A percentile compares a stretch with the other conserved stretches of the same genome.
These are phyloP conservation scores for Aphelenchoides bicaudatus DNA, from an alignment of 2,888 invertebrate species.

Conservation along the genomic window DNA sequence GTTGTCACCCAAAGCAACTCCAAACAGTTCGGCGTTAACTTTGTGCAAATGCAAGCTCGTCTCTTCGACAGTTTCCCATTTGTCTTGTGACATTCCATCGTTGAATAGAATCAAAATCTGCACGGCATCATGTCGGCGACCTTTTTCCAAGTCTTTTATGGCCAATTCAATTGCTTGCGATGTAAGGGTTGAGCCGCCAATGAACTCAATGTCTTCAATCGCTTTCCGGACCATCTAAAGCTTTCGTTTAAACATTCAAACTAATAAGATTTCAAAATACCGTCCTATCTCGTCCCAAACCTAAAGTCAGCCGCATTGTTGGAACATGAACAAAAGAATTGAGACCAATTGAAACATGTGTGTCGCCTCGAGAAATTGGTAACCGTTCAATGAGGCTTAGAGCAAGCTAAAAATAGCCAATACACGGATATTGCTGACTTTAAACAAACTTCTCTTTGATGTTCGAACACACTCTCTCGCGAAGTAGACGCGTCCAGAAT, in stretches of 20 bases:
- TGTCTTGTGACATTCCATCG: conserved; percentile 51
- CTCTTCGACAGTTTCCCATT: conserved; percentile 40
- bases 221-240: conserved; percentile 40
- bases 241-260: no score
- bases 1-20: conserved; percentile 47
- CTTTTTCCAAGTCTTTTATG: conserved; percentile 39
- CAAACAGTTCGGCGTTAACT: conserved; percentile 45
- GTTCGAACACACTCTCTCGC: conserved; percentile 50
- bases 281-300: conserved; percentile 39
- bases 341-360: conserved; percentile 44
- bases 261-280: no score
- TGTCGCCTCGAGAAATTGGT: conserved; percentile 40
- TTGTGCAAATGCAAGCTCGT: conserved; percentile 33
- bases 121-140: conserved; percentile 37
- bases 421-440: no score
- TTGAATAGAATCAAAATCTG: conserved; percentile 43
- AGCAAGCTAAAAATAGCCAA: no score
- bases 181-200: conserved; percentile 50
- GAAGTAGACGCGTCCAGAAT: conserved; percentile 51
- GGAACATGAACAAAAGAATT: conserved; percentile 44
- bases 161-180: conserved; percentile 48
- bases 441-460: conserved; percentile 51
- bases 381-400: conserved; percentile 45
- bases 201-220: conserved; percentile 46
- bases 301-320: conserved; percentile 38